A percentile compares a stretch with the other conserved stretches of the same genome.
These are phyloP conservation scores for Pachydiplax longipennis DNA, from an alignment of 2,888 invertebrate species.

Conservation along the genomic window DNA sequence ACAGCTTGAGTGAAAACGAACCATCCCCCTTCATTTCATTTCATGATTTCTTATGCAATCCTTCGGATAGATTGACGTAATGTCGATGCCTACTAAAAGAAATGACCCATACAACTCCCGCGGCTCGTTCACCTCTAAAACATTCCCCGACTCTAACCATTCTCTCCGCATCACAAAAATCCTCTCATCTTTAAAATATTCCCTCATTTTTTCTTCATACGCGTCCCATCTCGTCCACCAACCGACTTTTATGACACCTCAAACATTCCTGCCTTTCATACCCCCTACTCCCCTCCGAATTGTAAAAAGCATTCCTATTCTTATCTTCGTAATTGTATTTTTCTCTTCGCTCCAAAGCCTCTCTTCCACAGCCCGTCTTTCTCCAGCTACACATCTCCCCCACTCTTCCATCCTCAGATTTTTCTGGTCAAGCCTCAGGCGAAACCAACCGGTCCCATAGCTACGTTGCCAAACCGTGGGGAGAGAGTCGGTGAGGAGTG, in stretches of 20 bases:
- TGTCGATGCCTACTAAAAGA: too few relatives aligned
- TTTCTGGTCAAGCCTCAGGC: slow-evolving; percentile 26
- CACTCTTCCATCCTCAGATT: not conserved
- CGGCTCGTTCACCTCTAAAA: too few relatives aligned
- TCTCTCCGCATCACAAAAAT: too few relatives aligned
- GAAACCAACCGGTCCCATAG: slow-evolving; percentile 34
- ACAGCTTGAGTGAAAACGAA: too few relatives aligned
- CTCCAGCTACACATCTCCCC: not conserved
- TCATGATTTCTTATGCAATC: too few relatives aligned
- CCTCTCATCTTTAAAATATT: too few relatives aligned
- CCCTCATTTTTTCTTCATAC: too few relatives aligned
- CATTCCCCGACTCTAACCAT: too few relatives aligned
- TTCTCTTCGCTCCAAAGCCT: not conserved
- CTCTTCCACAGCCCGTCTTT: not conserved
- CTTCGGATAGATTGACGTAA: too few relatives aligned
- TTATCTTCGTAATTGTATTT: not conserved
- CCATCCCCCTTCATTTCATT: too few relatives aligned
- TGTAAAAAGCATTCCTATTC: not conserved
- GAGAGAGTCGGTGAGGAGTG: not conserved
- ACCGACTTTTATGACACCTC: not conserved
- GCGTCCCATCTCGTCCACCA: too few relatives aligned
- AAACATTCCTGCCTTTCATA: not conserved
- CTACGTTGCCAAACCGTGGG: slow-evolving; percentile 8
- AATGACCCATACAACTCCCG: too few relatives aligned
- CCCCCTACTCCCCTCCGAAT: not conserved